These are phyloP conservation scores for Ia io DNA, from an alignment of 2,113 vertebrate species.

Conservation along the genomic window DNA sequence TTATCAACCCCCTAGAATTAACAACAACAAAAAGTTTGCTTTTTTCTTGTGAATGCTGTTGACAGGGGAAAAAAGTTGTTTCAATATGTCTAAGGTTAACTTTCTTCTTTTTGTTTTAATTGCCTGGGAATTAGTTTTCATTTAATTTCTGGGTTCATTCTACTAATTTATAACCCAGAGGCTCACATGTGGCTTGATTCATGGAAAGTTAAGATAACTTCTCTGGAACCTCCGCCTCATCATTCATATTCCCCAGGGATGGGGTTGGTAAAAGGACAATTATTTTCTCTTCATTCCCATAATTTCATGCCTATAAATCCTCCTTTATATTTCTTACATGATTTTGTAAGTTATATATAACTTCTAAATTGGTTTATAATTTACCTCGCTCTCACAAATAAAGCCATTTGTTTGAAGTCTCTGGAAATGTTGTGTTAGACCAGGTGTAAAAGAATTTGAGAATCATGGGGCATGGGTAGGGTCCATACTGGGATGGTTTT, in stretches of 20 bases:
- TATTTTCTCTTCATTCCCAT: conserved; percentile 30
- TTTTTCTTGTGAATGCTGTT: neutral
- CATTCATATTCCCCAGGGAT: neutral
- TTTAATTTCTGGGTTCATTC: neutral
- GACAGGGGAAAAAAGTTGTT: neutral
- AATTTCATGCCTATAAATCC: conserved; percentile 28
- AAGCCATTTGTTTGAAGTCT: neutral
- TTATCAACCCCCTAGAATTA: neutral
- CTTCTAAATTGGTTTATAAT: conserved; percentile 35
- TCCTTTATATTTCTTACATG: neutral
- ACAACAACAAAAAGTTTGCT: neutral
- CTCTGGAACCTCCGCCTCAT: neutral
- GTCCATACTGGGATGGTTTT: neutral
- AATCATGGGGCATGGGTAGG: neutral
- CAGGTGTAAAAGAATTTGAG: neutral
- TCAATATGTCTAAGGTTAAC: neutral
- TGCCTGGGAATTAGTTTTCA: neutral
- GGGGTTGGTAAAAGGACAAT: neutral
- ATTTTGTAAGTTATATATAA: conserved; percentile 23
- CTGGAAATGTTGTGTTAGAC: neutral
- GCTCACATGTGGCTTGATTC: neutral
- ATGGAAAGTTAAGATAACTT: neutral
- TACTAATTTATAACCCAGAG: conserved; percentile 22
- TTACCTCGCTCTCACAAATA: neutral
- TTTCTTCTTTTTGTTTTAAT: conserved; percentile 33